A percentile compares a stretch with the other conserved stretches of the same genome.
Conservation (phyloP, 2,113 vertebrate species). For the Passer domesticus region DNA sequence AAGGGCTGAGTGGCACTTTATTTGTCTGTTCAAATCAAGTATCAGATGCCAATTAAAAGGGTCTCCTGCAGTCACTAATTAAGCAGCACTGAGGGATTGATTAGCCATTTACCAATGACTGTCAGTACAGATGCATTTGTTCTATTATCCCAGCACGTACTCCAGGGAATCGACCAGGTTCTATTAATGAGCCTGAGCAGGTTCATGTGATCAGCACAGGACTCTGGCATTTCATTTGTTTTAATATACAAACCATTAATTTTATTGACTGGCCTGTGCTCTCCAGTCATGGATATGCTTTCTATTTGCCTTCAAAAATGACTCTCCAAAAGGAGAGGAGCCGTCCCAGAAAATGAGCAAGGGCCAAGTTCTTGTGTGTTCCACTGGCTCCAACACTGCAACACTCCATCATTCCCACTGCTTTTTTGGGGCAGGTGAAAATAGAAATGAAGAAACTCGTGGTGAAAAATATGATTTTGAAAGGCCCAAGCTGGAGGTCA, state of each 20-base stretch:
- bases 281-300: neutral
- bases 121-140: slow-evolving; percentile 11
- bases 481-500: neutral
- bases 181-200: neutral
- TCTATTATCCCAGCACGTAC: neutral
- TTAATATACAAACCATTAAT: neutral
- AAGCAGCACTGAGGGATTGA: slow-evolving; percentile 57
- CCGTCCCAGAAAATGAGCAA: neutral
- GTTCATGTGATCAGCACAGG: neutral
- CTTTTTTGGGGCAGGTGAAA: neutral
- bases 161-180: neutral
- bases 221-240: neutral
- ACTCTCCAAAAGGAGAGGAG: neutral
- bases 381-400: neutral
- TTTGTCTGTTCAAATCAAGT: slow-evolving; percentile 32
- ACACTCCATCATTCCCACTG: neutral
- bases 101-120: slow-evolving; percentile 45
- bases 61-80: slow-evolving; percentile 12
- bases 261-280: neutral
- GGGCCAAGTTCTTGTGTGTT: neutral
- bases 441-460: neutral
- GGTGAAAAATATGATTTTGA: neutral
- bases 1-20: slow-evolving; percentile 12
- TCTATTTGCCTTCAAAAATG: neutral
- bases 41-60: slow-evolving; percentile 46